These are phyloP conservation scores for Acleris holmiana DNA, from an alignment of 2,888 invertebrate species.

Conservation along the genomic window DNA sequence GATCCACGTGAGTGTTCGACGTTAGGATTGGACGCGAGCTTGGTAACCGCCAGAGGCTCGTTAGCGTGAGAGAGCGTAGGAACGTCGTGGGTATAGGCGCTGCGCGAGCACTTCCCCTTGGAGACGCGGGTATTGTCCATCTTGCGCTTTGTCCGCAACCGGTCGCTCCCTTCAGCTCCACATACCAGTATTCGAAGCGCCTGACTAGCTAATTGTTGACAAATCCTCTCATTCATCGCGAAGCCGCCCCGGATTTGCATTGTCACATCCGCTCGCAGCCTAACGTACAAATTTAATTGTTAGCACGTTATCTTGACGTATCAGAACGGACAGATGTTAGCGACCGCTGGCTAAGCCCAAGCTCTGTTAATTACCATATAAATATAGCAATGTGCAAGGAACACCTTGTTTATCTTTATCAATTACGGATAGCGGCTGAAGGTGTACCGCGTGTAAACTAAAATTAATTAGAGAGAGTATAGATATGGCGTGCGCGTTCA, in stretches of 20 bases:
- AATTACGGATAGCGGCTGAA: slow-evolving; percentile 32
- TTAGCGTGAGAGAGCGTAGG: slow-evolving; percentile 60
- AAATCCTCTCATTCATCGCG: slow-evolving; percentile 24
- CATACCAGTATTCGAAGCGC: slow-evolving; percentile 49
- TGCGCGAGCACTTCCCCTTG: slow-evolving; percentile 60
- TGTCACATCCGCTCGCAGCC: slow-evolving; percentile 25
- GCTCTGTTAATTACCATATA: slow-evolving; percentile 28
- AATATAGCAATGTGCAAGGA: slow-evolving; percentile 38
- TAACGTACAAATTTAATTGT: slow-evolving; percentile 29
- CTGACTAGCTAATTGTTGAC: slow-evolving; percentile 57
- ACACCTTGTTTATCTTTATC: slow-evolving; percentile 41
- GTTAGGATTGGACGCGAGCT: slow-evolving; percentile 58
- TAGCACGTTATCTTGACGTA: slow-evolving; percentile 24
- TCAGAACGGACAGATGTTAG: slow-evolving; percentile 29
- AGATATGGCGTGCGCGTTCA: slow-evolving; percentile 42
- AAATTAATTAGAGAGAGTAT: slow-evolving; percentile 43
- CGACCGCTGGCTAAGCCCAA: slow-evolving; percentile 23
- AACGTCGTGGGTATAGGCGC: slow-evolving; percentile 42
- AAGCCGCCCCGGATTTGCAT: slow-evolving; percentile 27
- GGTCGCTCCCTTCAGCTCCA: slow-evolving; percentile 65
- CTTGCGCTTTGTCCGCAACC: slow-evolving; percentile 61
- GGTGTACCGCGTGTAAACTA: slow-evolving; percentile 39
- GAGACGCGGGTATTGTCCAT: slow-evolving; percentile 62
- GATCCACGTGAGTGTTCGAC: slow-evolving; percentile 60
- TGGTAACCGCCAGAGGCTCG: slow-evolving; percentile 58